Conservation (phyloP, 2,113 vertebrate genomes). For the Neodontobutis hainanensis region DNA sequence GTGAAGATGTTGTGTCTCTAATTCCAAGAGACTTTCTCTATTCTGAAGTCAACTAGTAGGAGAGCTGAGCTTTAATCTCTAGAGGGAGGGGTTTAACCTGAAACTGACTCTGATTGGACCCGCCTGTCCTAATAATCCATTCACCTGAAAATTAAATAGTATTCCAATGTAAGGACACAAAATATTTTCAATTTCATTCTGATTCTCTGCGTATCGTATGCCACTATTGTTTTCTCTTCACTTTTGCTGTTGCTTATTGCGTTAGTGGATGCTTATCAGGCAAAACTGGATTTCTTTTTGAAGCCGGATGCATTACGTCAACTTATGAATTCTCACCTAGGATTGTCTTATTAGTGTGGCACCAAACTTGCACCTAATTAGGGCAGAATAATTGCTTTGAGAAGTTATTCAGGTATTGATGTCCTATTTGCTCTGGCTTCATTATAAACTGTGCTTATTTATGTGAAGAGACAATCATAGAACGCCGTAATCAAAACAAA, state of each 20-base stretch:
- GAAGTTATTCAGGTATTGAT: slow-evolving; percentile 63
- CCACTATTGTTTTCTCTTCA: slow-evolving; percentile 16
- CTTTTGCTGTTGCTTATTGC: slow-evolving; percentile 60
- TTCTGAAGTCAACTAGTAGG: no score
- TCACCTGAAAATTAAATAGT: no score
- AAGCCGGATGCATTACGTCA: slow-evolving; percentile 37
- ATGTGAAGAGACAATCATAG: slow-evolving; percentile 33
- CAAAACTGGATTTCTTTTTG: slow-evolving; percentile 50
- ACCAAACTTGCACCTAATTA: slow-evolving; percentile 64
- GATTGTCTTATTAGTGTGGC: slow-evolving; percentile 53
- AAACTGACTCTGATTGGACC: no score
- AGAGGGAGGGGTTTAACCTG: no score
- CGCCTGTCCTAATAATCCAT: no score
- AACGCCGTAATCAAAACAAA: slow-evolving; percentile 32
- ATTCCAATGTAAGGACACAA: no score
- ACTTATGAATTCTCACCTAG: slow-evolving; percentile 66
- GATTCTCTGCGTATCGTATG: neutral
- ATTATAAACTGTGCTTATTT: slow-evolving; percentile 47
- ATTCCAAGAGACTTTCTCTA: no score
- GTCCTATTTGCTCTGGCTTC: slow-evolving; percentile 42
- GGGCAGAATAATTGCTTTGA: slow-evolving; percentile 61
- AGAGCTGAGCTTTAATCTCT: no score
- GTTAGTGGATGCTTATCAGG: slow-evolving; percentile 56
- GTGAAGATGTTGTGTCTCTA: no score
- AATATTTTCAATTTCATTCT: neutral